Base-by-base conservation (phyloP, 2,113 vertebrate species). In the Pedionomus torquatus region DNA sequence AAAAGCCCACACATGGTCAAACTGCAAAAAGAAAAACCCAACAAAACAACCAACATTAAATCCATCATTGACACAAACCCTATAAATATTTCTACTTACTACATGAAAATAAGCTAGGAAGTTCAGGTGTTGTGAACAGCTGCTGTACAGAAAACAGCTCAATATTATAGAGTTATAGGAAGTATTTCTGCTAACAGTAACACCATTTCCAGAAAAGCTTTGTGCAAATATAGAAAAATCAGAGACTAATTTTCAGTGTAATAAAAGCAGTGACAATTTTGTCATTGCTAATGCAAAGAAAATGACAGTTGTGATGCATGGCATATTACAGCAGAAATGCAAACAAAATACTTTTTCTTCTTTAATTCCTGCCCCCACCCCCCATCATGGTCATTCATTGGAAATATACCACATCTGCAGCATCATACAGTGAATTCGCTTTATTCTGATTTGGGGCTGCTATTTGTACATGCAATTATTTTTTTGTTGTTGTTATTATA, bases 241-340 rank as follows among this genome's bases (percentile, higher is more conserved):
- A 65, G 51, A 46, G 28, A 69, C n/a, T 93, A 80, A 88, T 91
- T 92, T 86, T 91, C 49, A 37, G 24, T 54, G 49, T 82, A 90
- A 94, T 96, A 89, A 90, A 93, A 93, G 41, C 52, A 84, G 25
- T 55, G 19, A 48, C 75, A 87, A 93, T 30, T 93, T 89, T 76
- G 76, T 85, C 82, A 37, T n/a, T 39, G n/a, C 25, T 82, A 93
- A 85, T 71, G n/a, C 15, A 37, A 58, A 79, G 70, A 79, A 95
- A 84, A 93, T 15, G 7, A 61, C 41, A 44, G 17, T 5, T 72
- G 48, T 41, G 41, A 66, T 61, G 12, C 33, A 91, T 10, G 63
- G 64, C 52, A 68, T 46, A 82, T 51, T 82, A 44, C 14, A 13
- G 35, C 17, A 90, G 55, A 91, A 94, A 74, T 46, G 61, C 82